Base-by-base conservation (phyloP, 2,113 vertebrate genomes). In the Vulpes vulpes region DNA sequence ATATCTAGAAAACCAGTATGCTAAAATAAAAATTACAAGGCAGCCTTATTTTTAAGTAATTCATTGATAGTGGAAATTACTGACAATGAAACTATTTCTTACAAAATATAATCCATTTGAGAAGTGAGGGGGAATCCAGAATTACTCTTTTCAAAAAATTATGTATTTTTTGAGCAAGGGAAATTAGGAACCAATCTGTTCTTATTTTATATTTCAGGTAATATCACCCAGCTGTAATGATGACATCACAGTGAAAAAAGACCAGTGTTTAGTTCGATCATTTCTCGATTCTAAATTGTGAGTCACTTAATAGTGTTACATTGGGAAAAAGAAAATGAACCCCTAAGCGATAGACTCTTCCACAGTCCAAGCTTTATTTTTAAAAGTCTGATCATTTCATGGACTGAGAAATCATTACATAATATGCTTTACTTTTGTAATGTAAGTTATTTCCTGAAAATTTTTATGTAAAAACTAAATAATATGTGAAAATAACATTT, bases 221-320 rank as follows among this genome's bases (percentile, higher is more conserved):
- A 98, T 99, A 96, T 99, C 99, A 96, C 99, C 99, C 23, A 99
- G 99, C 99, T 99, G 99, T 98, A 99, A 99, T 15, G 99, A 99
- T 76, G 99, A 99, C 23, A 91, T 99, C 93, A 91, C 98, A 6
- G 99, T 99, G 98, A 99, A 99, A 98, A 99, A 99, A 99, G 99
- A 99, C 97, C 99, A 99, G 96, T 99, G 99, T 98, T 99, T 99
- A 98, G 99, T 99, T 98, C 98, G 99, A 94, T 99, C 99, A n/a
- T 99, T 99, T 98, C 98, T 98, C 38, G 99, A 99, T 98, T 99
- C 99, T 86, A 99, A 99, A 98, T 99, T 99, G 99, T 99, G 98
- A 99, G 99, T 99, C 85, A 2, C 57, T 86, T 51, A 5, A 69
- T 90, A 79, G 43, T 51, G 11, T n/a, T 85, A 27, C 1, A 32